Evolutionary conservation across 64 coral and sea anemone species (phyloP).

Genomic region (Porites lutea): DNA sequence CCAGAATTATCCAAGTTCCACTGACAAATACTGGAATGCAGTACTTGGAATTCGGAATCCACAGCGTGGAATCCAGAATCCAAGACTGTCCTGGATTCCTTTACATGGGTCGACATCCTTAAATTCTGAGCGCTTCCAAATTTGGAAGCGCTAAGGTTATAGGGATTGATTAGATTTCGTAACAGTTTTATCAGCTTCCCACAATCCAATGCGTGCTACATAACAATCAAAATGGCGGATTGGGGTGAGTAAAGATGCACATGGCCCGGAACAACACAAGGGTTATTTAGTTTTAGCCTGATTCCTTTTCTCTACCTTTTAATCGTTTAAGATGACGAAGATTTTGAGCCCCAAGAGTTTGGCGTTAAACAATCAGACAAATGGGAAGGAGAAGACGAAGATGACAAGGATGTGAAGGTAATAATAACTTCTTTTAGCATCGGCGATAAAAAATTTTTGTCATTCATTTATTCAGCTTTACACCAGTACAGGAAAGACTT

Average conservation of each 20-base stretch:
- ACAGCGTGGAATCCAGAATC: no score
- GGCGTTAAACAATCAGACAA: slow-evolving; percentile 23
- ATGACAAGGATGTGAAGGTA: slow-evolving; percentile 43
- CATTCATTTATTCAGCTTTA: neutral
- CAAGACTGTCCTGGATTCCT: no score
- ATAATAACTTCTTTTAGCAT: neutral
- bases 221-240: slow-evolving; percentile 44
- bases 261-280: neutral
- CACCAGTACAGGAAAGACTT: neutral
- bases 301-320: slow-evolving; percentile 3
- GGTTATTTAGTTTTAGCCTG: neutral
- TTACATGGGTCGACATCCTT: no score
- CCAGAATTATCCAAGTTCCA: no score
- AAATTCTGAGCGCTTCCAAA: no score
- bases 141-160: no score
- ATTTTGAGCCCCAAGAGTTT: slow-evolving; percentile 35
- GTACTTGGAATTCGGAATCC: no score
- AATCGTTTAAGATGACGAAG: slow-evolving; percentile 17
- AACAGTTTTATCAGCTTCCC: neutral
- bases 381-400: slow-evolving; percentile 56
- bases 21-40: no score
- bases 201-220: neutral
- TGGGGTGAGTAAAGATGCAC: slow-evolving; percentile 23
- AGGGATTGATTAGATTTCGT: neutral
- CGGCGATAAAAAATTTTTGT: neutral